These are phyloP conservation scores for Microtus montanus DNA, from an alignment of 2,113 vertebrate genomes.

Conservation along the genomic window DNA sequence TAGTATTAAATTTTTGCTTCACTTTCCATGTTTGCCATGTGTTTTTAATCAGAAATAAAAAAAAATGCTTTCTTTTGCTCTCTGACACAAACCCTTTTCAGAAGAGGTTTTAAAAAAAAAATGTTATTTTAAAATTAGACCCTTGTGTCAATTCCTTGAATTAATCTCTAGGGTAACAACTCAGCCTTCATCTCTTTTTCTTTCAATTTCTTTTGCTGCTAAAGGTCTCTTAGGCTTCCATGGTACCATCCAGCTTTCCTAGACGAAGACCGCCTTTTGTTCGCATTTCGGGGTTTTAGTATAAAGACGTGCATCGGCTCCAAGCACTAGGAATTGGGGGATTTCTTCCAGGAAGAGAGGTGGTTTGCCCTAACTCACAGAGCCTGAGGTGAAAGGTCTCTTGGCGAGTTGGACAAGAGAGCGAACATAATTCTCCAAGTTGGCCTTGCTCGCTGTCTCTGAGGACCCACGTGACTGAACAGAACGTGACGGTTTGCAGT, in stretches of 20 bases:
- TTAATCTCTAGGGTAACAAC: not conserved
- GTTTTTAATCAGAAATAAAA: conserved; percentile 23
- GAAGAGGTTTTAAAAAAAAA: not conserved
- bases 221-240: not conserved
- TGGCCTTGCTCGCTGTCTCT: not conserved
- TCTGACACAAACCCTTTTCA: not conserved
- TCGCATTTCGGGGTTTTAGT: not conserved
- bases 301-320: not conserved
- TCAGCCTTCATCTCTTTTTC: not conserved
- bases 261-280: not conserved
- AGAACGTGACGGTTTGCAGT: not conserved
- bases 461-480: not conserved
- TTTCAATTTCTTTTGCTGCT: not conserved
- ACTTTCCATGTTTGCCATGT: not conserved
- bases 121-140: not conserved
- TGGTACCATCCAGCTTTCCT: not conserved
- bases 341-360: not conserved
- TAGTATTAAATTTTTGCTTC: not conserved
- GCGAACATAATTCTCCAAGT: not conserved
- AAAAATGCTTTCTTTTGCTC: not conserved
- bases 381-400: not conserved
- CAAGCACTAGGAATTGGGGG: not conserved
- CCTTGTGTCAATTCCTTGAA: not conserved
- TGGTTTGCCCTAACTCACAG: not conserved
- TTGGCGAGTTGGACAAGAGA: not conserved